Evolutionary conservation across 1,140 invertebrate genomes (phyloP).

Genomic region (Hermatobates lingyangjiaoensis): DNA sequence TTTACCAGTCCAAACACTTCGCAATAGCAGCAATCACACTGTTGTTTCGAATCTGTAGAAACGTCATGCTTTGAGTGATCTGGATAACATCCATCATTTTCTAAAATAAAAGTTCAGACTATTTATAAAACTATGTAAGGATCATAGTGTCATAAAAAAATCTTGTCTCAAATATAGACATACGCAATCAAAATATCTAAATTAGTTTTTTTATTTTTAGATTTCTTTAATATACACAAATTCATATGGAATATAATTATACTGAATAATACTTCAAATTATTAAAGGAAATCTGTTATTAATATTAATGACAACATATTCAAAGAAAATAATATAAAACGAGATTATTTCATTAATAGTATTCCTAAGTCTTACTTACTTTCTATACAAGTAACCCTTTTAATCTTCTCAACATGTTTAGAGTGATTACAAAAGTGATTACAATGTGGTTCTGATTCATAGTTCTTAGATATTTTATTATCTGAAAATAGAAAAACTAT

Average conservation of each 20-base stretch:
- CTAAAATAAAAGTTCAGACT: not conserved
- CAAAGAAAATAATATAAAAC: not conserved
- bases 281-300: not conserved
- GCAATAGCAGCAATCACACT: slow-evolving; percentile 53
- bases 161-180: not conserved
- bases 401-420: not conserved
- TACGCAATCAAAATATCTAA: not conserved
- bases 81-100: not conserved
- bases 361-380: not conserved
- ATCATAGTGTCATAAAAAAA: too few relatives aligned
- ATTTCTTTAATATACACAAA: not conserved
- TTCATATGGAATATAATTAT: not conserved
- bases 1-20: slow-evolving; percentile 50
- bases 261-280: not conserved
- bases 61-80: not conserved
- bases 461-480: too few relatives aligned
- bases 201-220: not conserved
- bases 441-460: not conserved
- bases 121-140: not conserved
- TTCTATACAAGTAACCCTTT: not conserved
- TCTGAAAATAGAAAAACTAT: too few relatives aligned
- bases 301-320: not conserved
- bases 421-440: not conserved
- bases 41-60: slow-evolving; percentile 21
- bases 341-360: not conserved